phyloP scores from a whole-genome alignment of 2,888 invertebrate genomes.

The Candidula unifasciata region DNA sequence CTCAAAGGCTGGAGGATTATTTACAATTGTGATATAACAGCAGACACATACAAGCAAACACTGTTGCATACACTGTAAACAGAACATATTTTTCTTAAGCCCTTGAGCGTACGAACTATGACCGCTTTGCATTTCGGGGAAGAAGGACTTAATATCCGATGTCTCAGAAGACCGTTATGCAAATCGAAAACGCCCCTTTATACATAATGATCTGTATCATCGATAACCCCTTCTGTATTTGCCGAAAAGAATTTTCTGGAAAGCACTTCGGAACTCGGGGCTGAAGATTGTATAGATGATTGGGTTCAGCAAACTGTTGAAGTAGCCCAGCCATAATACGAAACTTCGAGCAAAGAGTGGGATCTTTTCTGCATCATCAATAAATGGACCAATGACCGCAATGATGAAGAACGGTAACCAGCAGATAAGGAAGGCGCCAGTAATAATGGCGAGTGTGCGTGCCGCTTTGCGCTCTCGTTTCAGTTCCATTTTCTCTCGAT shows the following conservation, averaged over 20 bases:
- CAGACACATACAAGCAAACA: too few relatives aligned
- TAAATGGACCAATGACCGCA: constrained; percentile 89
- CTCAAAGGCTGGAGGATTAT: too few relatives aligned
- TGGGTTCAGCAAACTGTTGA: constrained; percentile 94
- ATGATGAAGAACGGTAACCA: constrained; percentile 97
- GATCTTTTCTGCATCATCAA: constrained; percentile 81
- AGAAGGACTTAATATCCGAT: neutral
- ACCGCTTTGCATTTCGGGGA: neutral
- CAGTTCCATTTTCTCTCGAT: constrained; percentile 75
- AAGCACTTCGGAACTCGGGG: constrained; percentile 93
- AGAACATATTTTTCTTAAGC: neutral
- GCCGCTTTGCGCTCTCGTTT: constrained; percentile 78
- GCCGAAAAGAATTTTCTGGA: constrained; percentile 86
- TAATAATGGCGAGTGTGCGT: constrained; percentile 82
- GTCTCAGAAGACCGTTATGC: constrained; percentile 4
- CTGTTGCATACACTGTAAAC: too few relatives aligned
- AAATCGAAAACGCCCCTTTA: neutral
- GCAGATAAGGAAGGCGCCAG: constrained; percentile 93
- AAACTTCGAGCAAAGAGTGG: constrained; percentile 75
- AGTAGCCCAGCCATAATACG: constrained; percentile 90
- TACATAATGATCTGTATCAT: constrained; percentile 34
- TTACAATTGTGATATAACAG: too few relatives aligned
- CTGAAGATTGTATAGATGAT: constrained; percentile 96
- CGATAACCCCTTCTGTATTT: constrained; percentile 62
- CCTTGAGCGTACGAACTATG: neutral